Conservation (phyloP, 2,888 invertebrate species). For the Elmis aenea region DNA sequence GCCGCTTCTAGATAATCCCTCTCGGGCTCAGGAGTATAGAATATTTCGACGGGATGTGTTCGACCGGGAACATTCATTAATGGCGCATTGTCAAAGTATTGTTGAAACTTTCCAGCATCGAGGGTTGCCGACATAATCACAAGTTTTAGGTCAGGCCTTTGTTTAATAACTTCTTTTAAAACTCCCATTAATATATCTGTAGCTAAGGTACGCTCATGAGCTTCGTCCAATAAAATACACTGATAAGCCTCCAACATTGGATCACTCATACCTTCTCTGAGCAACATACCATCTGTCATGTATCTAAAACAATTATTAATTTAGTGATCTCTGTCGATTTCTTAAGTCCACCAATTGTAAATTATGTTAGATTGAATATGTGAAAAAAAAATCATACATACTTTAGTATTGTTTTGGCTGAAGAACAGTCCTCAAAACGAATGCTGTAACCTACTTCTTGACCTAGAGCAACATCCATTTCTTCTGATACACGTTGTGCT, state of each 20-base stretch:
- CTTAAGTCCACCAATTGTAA: too few species aligned
- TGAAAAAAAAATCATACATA: too few species aligned
- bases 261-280: constrained; percentile 98
- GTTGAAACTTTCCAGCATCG: constrained; percentile 99
- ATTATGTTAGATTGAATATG: too few species aligned
- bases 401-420: constrained; percentile 89
- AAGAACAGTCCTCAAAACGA: constrained; percentile 98
- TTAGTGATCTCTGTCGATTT: too few species aligned
- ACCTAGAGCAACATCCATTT: constrained; percentile 95
- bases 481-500: constrained; percentile 96
- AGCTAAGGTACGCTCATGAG: constrained; percentile 96
- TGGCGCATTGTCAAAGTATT: constrained; percentile 98
- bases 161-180: constrained; percentile 92
- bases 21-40: constrained; percentile 98
- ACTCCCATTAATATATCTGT: constrained; percentile 99
- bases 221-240: constrained; percentile 94
- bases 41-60: constrained; percentile 95
- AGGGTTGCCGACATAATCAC: constrained; percentile 99
- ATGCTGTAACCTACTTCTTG: constrained; percentile 95
- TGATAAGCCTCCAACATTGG: constrained; percentile 96
- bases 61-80: constrained; percentile 97
- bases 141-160: constrained; percentile 87
- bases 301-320: too few species aligned
- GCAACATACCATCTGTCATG: constrained; percentile 99
- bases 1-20: constrained; percentile 97